Evolutionary conservation across 2,888 invertebrate species (phyloP).

Genomic region (Rhabditoides inermis): DNA sequence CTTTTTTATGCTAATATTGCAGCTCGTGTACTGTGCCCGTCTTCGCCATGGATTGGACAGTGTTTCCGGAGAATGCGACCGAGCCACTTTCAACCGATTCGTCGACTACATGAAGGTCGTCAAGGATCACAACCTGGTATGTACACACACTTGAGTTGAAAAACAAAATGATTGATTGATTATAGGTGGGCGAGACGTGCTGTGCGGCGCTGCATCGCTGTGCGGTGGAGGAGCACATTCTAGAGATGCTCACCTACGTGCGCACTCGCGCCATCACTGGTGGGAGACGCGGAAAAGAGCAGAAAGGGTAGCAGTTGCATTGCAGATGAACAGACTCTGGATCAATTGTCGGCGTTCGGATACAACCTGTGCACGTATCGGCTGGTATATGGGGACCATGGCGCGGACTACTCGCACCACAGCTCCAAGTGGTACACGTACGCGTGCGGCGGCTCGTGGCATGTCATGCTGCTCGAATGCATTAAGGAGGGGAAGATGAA

Average conservation of each 20-base stretch:
- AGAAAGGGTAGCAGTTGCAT: neutral
- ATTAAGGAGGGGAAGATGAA: too few relatives aligned
- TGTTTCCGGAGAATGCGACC: conserved; percentile 6
- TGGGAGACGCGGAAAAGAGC: too few relatives aligned
- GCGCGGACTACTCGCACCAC: too few relatives aligned
- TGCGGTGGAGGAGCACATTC: too few relatives aligned
- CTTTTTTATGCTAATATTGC: too few relatives aligned
- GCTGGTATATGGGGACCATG: too few relatives aligned
- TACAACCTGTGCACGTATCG: conserved; percentile 23
- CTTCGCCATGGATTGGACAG: conserved; percentile 4
- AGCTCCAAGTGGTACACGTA: too few relatives aligned
- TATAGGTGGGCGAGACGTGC: conserved; percentile 17
- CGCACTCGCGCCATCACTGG: too few relatives aligned
- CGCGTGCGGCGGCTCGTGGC: too few relatives aligned
- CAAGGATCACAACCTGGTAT: conserved; percentile 21
- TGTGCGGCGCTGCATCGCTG: conserved; percentile 14
- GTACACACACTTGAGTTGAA: neutral
- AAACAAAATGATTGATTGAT: neutral
- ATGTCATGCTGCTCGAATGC: too few relatives aligned
- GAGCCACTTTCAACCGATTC: conserved; percentile 13
- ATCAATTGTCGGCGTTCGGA: conserved; percentile 9
- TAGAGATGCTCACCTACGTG: too few relatives aligned
- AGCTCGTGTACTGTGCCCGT: conserved; percentile 3
- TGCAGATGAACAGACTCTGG: conserved; percentile 15
- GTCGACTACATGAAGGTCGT: conserved; percentile 18